Evolutionary conservation across 2,888 invertebrate species (phyloP), one percentile per base, ranked within the genome.

Genomic region (Boloria selene): DNA sequence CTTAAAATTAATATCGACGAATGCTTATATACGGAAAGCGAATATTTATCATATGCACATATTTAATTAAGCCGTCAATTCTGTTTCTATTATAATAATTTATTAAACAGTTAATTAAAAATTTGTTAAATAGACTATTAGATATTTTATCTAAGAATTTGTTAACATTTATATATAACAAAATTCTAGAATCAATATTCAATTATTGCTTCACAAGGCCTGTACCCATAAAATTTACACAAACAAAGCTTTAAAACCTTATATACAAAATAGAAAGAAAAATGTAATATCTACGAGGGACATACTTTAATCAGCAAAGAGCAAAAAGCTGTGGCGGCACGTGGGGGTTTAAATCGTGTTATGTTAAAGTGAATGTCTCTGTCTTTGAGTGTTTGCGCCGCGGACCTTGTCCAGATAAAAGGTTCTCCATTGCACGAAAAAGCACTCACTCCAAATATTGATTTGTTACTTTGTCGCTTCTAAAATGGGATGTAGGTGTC

Each of bases 391-490:
- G 88, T 90, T 88, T 90, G 89, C 88, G 85, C 83, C 83, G 84
- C 85, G 87, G 85, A 90, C 90, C 89, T 86, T 91, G 91, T 92
- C 91, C 92, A 91, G 91, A 90, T 91, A 92, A 92, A 92, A 92
- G 92, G 89, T 92, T 88, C 90, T 90, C 85, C 82, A 85, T 89
- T 90, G 92, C 92, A 92, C 90, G 91, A 91, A 90, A 92, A 91
- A 92, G 91, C 92, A 92, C 92, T 92, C 90, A 90, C 88, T 82
- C 88, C 87, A 90, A 90, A 91, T 92, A 92, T 92, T 91, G 91
- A 92, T 92, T 90, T 91, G 91, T 90, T 90, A 89, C 90, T 90
- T 87, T 78, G 83, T 80, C 80, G 84, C 84, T 84, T 83, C 87
- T 89, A 88, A 89, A 90, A 86, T 84, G 83, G 85, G 77, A 84